These are phyloP conservation scores for Herpetotheres cachinnans DNA, from an alignment of 2,113 vertebrate genomes.

Conservation along the genomic window DNA sequence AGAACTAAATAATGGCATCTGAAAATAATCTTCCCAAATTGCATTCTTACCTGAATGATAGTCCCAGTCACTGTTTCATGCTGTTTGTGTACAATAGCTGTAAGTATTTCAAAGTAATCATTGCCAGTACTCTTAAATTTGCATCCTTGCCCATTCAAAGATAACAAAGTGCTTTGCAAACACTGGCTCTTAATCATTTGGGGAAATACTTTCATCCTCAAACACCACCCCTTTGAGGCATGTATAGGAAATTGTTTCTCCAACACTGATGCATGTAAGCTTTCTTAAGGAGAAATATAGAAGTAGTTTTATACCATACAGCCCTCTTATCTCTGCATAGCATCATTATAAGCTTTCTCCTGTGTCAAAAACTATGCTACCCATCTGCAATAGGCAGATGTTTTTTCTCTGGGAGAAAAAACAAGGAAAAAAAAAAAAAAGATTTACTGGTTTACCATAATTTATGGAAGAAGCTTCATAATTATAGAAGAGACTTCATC, in stretches of 20 bases:
- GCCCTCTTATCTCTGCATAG: neutral
- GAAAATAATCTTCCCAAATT: neutral
- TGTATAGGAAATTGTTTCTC: neutral
- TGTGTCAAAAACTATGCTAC: neutral
- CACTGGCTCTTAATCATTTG: neutral
- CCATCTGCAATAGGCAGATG: neutral
- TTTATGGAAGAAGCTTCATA: conserved; percentile 27
- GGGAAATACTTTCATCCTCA: neutral
- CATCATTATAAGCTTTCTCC: neutral
- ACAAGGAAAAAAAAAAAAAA: neutral
- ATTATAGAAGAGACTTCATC: neutral
- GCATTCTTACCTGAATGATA: neutral
- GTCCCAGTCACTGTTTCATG: neutral
- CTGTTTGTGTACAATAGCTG: neutral
- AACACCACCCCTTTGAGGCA: neutral
- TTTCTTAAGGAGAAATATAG: neutral
- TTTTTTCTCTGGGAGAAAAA: neutral
- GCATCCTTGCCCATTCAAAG: neutral
- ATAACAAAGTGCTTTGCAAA: neutral
- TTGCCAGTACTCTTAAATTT: neutral
- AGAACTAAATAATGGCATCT: neutral
- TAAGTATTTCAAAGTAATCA: neutral
- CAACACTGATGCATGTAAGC: neutral
- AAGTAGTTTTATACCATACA: neutral
- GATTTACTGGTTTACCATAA: neutral